Evolutionary conservation across 2,888 invertebrate species (phyloP), one percentile per base, ranked within the genome.

Genomic region (Epinotia ramella): DNA sequence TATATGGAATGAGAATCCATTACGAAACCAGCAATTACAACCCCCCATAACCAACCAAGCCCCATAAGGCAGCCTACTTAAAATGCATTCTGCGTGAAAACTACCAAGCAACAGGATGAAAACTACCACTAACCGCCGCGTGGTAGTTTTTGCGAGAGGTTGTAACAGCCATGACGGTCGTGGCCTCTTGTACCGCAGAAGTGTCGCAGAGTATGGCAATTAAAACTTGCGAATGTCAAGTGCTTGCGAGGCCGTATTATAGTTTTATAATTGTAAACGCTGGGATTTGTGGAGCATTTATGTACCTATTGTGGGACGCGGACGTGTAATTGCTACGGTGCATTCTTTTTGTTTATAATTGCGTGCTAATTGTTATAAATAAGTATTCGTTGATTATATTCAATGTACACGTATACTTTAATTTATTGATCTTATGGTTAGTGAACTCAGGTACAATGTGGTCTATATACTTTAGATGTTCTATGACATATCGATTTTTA

Each of bases 191-290:
- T 84, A 87, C 89, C 91, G 87, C 91, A 84, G 64, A 85, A 88
- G 88, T 83, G 86, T 84, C 84, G 86, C 88, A 84, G 88, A 92
- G 93, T 89, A 90, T 87, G 87, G 93, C 94, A 94, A 94, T 94
- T 94, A 94, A 93, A 94, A 94, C 91, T 93, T 93, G 91, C 92
- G 89, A 93, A 93, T 93, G 94, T 93, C 93, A 92, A 93, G 92
- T 87, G 87, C 83, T 80, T 84, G 86, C 84, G 74, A 83, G 81
- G 83, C 84, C 83, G 84, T 88, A 90, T 88, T 90, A 80, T 84
- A 84, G 89, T 89, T 91, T 89, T 88, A 88, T 88, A 71, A 76
- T 66, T 65, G 76, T 67, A 76, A 72, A 72, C 72, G 72, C 66
- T 28, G 67, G 53, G 71, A 76, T 76, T 76, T 76, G 76, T 72